Evolutionary conservation across 2,888 invertebrate genomes (phyloP), one percentile per base, ranked within the genome.

Genomic region (Drosophila cognata): DNA sequence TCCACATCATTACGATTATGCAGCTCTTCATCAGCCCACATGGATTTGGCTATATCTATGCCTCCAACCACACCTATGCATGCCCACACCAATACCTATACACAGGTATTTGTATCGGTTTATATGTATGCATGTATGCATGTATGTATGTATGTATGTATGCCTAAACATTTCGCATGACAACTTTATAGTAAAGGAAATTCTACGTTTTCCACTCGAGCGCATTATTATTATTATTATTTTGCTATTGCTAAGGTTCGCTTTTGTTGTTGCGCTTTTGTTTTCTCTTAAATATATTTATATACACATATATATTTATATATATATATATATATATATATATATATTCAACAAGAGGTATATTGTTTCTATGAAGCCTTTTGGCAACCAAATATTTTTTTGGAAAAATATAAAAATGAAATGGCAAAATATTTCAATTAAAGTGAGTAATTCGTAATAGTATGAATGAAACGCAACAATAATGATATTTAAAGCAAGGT

Each of bases 171-270:
- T 68, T 46, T 56, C 38, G 55, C 48, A 59, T 53, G 55, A 68
- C 74, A 74, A 57, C 38, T 51, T 73, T 25, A 55, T 52, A 21
- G 41, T 29, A 56, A 64, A 64, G 64, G 57, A 58, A 71, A 75
- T 50, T 83, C 53, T 65, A 83, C 84, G 84, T 83, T 86, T 82
- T 86, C 81, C 84, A 82, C 77, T 86, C 82, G 81, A 77, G 84
- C 84, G 81, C 84, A 83, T 70, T 74, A 82, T 86, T 82, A 85
- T 55, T 41, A 28, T 62, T 51, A 52, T 43, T 62, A 66, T 61
- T 61, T 65, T 67, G 46, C 33, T 50, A 46, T 60, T 63, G 60
- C 60, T 41, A 25, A 18, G 31, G 33, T 25, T 59, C 51, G 10
- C 51, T 52, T n/a, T 52, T 53, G 53, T 52, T 51, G 55, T 46